Evolutionary conservation across 1,140 invertebrate genomes (phyloP).

Genomic region (Cydia fagiglandana): DNA sequence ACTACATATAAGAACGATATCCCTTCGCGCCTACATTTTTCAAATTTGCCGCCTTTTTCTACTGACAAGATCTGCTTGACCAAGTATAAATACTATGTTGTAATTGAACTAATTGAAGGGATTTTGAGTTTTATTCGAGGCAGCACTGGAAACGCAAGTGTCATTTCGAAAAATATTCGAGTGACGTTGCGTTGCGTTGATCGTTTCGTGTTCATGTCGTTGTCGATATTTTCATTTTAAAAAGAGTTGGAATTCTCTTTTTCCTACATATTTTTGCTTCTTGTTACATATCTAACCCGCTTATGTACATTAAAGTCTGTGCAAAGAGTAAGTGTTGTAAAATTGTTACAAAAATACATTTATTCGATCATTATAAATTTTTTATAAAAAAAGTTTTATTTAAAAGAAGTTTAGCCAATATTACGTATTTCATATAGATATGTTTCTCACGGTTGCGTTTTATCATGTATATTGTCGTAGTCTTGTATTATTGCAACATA

Average conservation of each 20-base stretch:
- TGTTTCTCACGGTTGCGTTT: not conserved
- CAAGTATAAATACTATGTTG: too few species aligned
- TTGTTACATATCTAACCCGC: not conserved
- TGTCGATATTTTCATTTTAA: not conserved
- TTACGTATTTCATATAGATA: not conserved
- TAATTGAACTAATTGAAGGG: not conserved
- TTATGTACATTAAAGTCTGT: not conserved
- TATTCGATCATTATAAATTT: not conserved
- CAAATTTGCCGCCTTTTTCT: too few species aligned
- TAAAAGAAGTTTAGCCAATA: not conserved
- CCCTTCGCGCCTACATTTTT: too few species aligned
- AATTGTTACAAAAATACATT: not conserved
- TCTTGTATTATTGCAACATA: not conserved
- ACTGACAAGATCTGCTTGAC: too few species aligned
- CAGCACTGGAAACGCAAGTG: not conserved
- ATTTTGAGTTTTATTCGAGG: not conserved
- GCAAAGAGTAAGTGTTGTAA: not conserved
- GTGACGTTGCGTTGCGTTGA: constrained; percentile 27
- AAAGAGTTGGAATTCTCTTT: constrained; percentile 1
- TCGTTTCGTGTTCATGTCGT: constrained; percentile 14
- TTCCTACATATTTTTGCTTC: not conserved
- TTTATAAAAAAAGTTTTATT: not conserved
- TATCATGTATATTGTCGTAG: not conserved
- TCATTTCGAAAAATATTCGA: constrained; percentile 17
- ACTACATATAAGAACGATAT: too few species aligned